phyloP scores from a whole-genome alignment of 2,797 vertebrate species.

The Buceros bicornis region DNA sequence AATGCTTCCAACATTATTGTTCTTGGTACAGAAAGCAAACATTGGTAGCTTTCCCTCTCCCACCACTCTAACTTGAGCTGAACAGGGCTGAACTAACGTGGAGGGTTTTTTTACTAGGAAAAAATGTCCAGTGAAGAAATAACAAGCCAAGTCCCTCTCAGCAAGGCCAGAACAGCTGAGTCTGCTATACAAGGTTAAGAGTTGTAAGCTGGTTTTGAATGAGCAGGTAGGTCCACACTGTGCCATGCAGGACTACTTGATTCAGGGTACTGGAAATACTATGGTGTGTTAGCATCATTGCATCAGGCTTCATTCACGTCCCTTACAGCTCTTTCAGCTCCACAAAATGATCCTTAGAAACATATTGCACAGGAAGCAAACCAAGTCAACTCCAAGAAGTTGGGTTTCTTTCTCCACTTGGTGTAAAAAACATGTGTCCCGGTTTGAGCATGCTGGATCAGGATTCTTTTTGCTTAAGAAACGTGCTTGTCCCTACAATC shows the following conservation, averaged over 20 bases:
- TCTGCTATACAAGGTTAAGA: neutral
- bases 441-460: neutral
- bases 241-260: neutral
- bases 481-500: neutral
- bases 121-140: neutral
- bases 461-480: neutral
- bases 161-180: neutral
- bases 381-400: neutral
- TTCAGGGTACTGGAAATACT: neutral
- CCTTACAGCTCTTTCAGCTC: neutral
- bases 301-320: neutral
- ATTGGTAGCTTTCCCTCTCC: slow-evolving; percentile 39
- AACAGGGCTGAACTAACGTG: neutral
- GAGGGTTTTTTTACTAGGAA: neutral
- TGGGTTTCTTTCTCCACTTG: neutral
- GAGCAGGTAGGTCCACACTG: neutral
- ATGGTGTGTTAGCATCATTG: neutral
- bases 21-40: slow-evolving; percentile 50
- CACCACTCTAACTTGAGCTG: neutral
- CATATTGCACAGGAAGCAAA: neutral
- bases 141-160: neutral
- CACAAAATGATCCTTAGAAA: neutral
- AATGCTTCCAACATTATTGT: slow-evolving; percentile 47
- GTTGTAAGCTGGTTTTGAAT: neutral
- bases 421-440: neutral